Evolutionary conservation across 1,140 invertebrate species (phyloP).

Genomic region (Radopholus similis): DNA sequence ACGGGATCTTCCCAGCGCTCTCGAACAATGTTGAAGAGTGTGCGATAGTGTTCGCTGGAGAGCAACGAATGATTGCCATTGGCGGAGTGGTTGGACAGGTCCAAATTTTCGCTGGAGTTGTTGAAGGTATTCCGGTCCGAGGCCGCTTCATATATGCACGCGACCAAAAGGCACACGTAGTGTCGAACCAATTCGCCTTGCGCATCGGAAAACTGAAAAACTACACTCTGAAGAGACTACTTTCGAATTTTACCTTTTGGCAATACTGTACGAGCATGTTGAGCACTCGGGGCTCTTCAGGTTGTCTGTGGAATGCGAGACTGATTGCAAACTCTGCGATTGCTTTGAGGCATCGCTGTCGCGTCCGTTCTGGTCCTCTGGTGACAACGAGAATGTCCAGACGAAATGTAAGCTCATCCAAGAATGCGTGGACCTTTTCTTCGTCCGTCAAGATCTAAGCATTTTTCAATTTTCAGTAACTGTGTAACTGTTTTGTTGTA

Average conservation of each 20-base stretch:
- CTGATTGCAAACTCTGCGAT: conserved; percentile 7
- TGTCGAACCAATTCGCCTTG: conserved; percentile 5
- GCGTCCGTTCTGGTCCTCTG: not conserved
- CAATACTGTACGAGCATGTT: conserved; percentile 23
- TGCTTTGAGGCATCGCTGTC: conserved; percentile 17
- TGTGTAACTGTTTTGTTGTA: not conserved
- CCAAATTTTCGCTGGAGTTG: not conserved
- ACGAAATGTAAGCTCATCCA: conserved; percentile 20
- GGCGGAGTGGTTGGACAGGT: too few relatives aligned
- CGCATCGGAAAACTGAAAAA: conserved; percentile 19
- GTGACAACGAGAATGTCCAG: conserved; percentile 20
- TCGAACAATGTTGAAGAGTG: conserved; percentile 1
- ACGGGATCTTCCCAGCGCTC: conserved; percentile 8
- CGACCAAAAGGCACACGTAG: conserved; percentile 17
- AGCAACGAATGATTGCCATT: not conserved
- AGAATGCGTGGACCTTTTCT: not conserved
- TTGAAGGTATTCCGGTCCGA: too few relatives aligned
- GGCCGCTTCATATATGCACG: conserved; percentile 10
- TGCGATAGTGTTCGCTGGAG: conserved; percentile 4
- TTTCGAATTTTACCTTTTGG: not conserved
- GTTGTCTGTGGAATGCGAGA: not conserved
- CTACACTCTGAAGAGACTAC: conserved; percentile 1
- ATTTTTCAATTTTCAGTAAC: not conserved
- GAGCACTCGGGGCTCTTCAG: not conserved
- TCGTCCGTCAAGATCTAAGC: not conserved